Evolutionary conservation across 1,140 invertebrate species (phyloP), one percentile per base, ranked within the genome.

Genomic region (Anagrus nilaparvatae): DNA sequence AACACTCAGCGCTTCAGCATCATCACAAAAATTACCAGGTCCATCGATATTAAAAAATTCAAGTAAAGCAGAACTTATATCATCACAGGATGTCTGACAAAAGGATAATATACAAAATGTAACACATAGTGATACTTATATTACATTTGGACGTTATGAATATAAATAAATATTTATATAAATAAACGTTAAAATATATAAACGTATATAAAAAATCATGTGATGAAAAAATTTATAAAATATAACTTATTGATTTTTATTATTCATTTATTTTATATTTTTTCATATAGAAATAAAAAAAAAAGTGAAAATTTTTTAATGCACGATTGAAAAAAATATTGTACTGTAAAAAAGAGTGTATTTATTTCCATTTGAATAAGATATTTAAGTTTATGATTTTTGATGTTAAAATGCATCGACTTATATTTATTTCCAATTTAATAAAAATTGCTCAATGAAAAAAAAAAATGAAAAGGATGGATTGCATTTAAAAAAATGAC

Each of bases 41-140:
- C 70, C 71, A 9, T 70, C 69, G 41, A 68, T 73, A 39, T 47
- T 72, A 3, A 74, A 74, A 43, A 65, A 69, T 35, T 65, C 69
- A 14, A 72, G 65, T 46, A 68, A 67, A 55, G 62, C 61, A 25
- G 62, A 67, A 46, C 51, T 67, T 40, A 62, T 66, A 27, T 64
- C 59, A 12, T 66, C 63, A 19, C 62, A 68, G 37, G 64, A 68
- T 48, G 64, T 68, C 49, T 67, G 59, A 68, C 54, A 39, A 17
- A 30, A 43, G 10, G 44, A 10, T n/a, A n/a, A 23, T 17, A 17
- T 41, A 32, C 16, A 12, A 23, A 32, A 41, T 27, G 28, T 27
- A 27, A 38, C 28, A 35, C 24, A 8, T 13, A 12, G 14, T 23
- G 5, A 33, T 19, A 17, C 17, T 7, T 10, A 33, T 18, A 33